Evolutionary conservation across 2,113 vertebrate species (phyloP), one percentile per base, ranked within the genome.

Genomic region (Ginglymostoma cirratum): DNA sequence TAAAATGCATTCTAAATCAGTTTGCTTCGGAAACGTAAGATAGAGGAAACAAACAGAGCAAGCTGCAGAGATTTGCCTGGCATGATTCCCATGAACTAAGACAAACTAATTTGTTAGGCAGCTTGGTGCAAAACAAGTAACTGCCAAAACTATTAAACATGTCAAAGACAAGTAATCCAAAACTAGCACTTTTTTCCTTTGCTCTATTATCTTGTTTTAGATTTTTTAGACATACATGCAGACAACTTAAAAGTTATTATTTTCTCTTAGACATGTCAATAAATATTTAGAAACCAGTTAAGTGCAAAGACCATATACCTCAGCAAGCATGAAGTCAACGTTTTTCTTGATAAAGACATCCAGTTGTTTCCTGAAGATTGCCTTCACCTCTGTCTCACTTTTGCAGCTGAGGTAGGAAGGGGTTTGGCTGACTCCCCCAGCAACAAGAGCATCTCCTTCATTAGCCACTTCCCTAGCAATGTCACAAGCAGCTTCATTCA

Each of bases 401-500:
- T 98, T 99, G 97, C 98, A 98, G 97, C 99, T 99, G 90, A 99
- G 98, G 97, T 99, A 99, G 0, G 99, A 98, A 42, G 99, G 99
- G 0, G 97, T 98, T 96, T 98, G 99, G 86, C 98, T 99, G 96
- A 99, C 98, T 0, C 99, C 99, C 23, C 99, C 99, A 1, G 99
- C 99, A 83, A 99, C 99, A 97, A 99, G 97, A n/a, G 98, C 99
- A 0, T 99, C 98, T 0, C 98, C 99, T 96, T 99, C 99, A 5
- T 98, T 97, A 92, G 99, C 99, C 96, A 99, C 99, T 97, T 99
- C 98, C 96, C 97, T 97, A 96, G 99, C 99, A 97, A 99, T 98
- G 97, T 99, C 98, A 96, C 99, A 99, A 0, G 99, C 99, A 0
- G 99, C 99, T 97, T 99, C 99, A n/a, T 99, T 99, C 92, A 99